Conservation (phyloP, 1,140 invertebrate species). For the Bemisia tabaci region DNA sequence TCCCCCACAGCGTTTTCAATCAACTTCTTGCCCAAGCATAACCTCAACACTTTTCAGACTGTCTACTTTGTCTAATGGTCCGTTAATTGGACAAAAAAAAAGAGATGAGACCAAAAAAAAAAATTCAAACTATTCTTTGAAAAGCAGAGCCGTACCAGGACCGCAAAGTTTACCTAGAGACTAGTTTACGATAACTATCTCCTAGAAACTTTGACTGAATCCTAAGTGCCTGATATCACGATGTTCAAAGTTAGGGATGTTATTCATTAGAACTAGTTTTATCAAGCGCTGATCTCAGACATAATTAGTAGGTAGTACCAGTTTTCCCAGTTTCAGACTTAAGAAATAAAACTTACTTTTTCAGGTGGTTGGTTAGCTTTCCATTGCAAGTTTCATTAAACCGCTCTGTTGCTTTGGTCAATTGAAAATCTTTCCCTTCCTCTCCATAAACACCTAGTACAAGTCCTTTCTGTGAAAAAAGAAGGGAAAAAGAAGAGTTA, state of each 20-base stretch:
- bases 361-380: conserved; percentile 10
- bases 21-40: too few relatives aligned
- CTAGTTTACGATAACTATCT: too few relatives aligned
- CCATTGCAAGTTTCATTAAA: conserved; percentile 14
- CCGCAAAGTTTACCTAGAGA: too few relatives aligned
- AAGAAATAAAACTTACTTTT: conserved; percentile 17
- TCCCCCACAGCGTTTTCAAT: too few relatives aligned
- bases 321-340: background rate
- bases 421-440: background rate
- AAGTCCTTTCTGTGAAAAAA: background rate
- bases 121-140: too few relatives aligned
- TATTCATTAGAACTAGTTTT: background rate
- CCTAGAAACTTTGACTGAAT: background rate
- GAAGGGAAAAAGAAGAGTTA: background rate
- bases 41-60: too few relatives aligned
- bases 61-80: too few relatives aligned
- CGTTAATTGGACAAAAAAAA: too few relatives aligned
- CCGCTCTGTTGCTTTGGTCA: background rate
- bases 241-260: background rate
- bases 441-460: background rate
- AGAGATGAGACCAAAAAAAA: too few relatives aligned
- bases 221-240: background rate
- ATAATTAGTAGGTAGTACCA: background rate
- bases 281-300: background rate
- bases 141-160: too few relatives aligned